These are phyloP conservation scores for Branchipolynoe longqiensis DNA, from an alignment of 2,888 invertebrate species.

Conservation along the genomic window DNA sequence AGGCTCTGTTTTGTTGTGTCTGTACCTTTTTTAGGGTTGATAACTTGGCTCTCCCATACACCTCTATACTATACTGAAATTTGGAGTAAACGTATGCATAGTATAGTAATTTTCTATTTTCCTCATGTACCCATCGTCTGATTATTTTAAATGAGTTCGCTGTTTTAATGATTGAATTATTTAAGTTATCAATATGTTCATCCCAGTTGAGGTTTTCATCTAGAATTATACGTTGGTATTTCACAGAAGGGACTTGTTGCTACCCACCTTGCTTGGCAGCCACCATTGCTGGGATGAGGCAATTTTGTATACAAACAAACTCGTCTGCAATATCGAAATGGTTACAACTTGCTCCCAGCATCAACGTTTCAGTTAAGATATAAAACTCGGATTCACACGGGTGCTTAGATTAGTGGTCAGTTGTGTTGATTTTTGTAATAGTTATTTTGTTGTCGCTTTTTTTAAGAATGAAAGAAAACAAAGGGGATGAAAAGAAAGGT, in stretches of 20 bases:
- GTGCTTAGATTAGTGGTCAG: no score
- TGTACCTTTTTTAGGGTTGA: no score
- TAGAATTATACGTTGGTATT: conserved; percentile 4
- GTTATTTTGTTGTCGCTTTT: no score
- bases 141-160: no score
- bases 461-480: not conserved
- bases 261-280: conserved; percentile 36
- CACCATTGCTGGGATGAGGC: conserved; percentile 30
- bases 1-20: no score
- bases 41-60: no score
- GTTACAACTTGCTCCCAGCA: conserved; percentile 16
- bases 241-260: conserved; percentile 30
- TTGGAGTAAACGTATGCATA: no score
- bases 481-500: not conserved
- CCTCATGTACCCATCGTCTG: no score
- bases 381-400: conserved; percentile 41
- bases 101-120: no score
- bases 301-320: conserved; percentile 22
- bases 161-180: no score
- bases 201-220: not conserved
- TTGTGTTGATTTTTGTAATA: no score
- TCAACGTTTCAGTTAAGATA: not conserved
- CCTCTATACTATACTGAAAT: no score
- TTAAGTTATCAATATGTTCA: conserved; percentile 19
- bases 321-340: conserved; percentile 12